A percentile compares a stretch with the other conserved stretches of the same genome.
Conservation (phyloP, 2,113 vertebrate genomes). For the Chroicocephalus ridibundus region DNA sequence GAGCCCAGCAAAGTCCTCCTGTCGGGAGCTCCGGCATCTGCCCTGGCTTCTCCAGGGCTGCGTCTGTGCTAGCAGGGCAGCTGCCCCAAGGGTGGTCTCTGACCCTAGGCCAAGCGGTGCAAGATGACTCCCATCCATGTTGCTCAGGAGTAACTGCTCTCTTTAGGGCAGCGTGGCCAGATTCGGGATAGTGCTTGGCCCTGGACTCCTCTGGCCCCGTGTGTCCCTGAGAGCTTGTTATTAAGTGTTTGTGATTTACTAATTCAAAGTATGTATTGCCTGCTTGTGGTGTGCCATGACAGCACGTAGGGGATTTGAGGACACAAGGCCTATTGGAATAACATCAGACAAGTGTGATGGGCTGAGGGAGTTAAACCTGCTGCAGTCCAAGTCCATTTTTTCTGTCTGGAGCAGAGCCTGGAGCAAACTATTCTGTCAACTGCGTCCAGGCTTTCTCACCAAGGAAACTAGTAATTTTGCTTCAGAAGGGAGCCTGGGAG, state of each 20-base stretch:
- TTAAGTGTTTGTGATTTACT: background rate
- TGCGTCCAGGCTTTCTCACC: slow-evolving; percentile 22
- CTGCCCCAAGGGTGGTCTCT: background rate
- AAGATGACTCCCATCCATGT: background rate
- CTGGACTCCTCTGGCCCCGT: background rate
- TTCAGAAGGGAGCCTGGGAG: slow-evolving; percentile 17
- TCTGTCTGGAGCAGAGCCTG: slow-evolving; percentile 43
- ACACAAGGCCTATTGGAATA: background rate
- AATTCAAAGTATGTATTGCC: background rate
- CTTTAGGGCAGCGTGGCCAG: background rate
- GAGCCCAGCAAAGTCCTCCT: background rate
- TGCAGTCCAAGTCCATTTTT: slow-evolving; percentile 24
- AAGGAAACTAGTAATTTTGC: slow-evolving; percentile 32
- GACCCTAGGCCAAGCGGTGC: background rate
- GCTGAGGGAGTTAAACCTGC: slow-evolving; percentile 36
- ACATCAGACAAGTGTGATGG: background rate
- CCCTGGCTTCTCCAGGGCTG: background rate
- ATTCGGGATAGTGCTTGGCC: background rate
- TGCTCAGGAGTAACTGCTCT: background rate
- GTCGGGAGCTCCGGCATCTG: background rate
- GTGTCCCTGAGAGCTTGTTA: background rate
- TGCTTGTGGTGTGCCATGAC: background rate
- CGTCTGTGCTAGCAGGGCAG: background rate
- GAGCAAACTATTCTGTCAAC: slow-evolving; percentile 45
- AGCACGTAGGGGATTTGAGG: slow-evolving; percentile 7